phyloP scores from a whole-genome alignment of 1,140 invertebrate species.

The Ips typographus region DNA sequence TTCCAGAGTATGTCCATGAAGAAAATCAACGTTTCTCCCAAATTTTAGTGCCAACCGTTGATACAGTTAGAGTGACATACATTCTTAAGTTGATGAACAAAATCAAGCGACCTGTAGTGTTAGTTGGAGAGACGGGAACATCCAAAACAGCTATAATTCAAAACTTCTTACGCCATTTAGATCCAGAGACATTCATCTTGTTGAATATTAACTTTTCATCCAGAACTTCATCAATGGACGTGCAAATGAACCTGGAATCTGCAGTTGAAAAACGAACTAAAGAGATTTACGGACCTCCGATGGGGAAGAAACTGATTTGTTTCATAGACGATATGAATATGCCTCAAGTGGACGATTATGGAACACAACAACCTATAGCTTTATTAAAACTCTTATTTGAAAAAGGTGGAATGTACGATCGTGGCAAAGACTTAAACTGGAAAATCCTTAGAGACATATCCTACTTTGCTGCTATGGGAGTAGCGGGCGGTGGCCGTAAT shows the following conservation, averaged over 20 bases:
- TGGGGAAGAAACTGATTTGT: slow-evolving; percentile 81
- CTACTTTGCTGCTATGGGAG: slow-evolving; percentile 75
- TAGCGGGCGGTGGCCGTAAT: slow-evolving; percentile 82
- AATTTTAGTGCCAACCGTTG: slow-evolving; percentile 86
- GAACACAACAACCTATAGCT: slow-evolving; percentile 91
- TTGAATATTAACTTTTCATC: slow-evolving; percentile 89
- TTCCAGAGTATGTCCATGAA: slow-evolving; percentile 75
- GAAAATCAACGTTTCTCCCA: slow-evolving; percentile 70
- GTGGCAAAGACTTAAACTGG: slow-evolving; percentile 88
- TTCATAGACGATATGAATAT: slow-evolving; percentile 96
- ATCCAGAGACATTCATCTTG: slow-evolving; percentile 66
- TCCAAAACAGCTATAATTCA: slow-evolving; percentile 87
- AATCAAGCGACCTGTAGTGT: slow-evolving; percentile 72
- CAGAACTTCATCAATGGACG: slow-evolving; percentile 83
- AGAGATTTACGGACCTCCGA: slow-evolving; percentile 82
- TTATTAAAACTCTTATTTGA: slow-evolving; percentile 84
- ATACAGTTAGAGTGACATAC: slow-evolving; percentile 79
- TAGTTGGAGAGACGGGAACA: slow-evolving; percentile 87
- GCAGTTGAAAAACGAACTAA: slow-evolving; percentile 86
- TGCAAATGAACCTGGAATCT: slow-evolving; percentile 83
- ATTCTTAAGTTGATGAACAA: slow-evolving; percentile 77
- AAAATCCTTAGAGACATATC: slow-evolving; percentile 82
- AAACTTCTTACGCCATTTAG: slow-evolving; percentile 74
- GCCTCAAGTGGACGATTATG: slow-evolving; percentile 83
- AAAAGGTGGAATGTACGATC: slow-evolving; percentile 81